These are phyloP conservation scores for Aurelia aurita complex sp. Pacific DNA, from an alignment of 30 jellyfish, hydroid and myxozoan species.

Conservation along the genomic window DNA sequence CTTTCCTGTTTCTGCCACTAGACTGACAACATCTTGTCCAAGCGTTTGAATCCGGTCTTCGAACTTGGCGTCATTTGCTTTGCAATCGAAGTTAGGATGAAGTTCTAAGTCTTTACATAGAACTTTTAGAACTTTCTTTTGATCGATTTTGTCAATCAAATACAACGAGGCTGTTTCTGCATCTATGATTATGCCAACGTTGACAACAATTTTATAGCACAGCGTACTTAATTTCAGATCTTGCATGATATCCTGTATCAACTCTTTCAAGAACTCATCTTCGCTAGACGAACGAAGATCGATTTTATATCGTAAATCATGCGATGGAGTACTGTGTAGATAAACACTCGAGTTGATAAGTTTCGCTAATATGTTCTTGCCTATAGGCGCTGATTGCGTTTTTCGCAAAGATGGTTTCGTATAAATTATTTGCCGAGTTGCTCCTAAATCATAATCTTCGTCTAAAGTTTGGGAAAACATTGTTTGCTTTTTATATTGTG, in stretches of 20 bases:
- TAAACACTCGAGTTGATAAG: slow-evolving; percentile 80
- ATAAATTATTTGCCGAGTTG: neutral
- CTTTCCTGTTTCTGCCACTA: slow-evolving; percentile 68
- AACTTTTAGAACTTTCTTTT: slow-evolving; percentile 28
- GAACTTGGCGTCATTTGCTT: neutral
- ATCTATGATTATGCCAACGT: slow-evolving; percentile 70
- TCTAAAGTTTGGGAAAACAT: slow-evolving; percentile 4
- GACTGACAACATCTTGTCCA: slow-evolving; percentile 51
- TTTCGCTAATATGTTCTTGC: slow-evolving; percentile 53
- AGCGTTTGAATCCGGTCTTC: neutral
- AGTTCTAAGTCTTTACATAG: slow-evolving; percentile 34
- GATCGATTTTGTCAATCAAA: slow-evolving; percentile 46
- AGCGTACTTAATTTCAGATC: slow-evolving; percentile 74
- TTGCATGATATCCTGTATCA: slow-evolving; percentile 69
- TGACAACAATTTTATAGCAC: slow-evolving; percentile 59
- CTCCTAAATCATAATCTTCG: slow-evolving; percentile 5
- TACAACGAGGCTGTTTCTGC: slow-evolving; percentile 65
- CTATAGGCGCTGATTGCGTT: slow-evolving; percentile 81
- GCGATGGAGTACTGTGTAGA: slow-evolving; percentile 47
- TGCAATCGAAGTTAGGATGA: slow-evolving; percentile 10
- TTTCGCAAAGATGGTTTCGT: slow-evolving; percentile 61
- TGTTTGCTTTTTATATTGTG: slow-evolving; percentile 5
- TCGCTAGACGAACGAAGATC: slow-evolving; percentile 55
- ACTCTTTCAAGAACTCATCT: slow-evolving; percentile 61
- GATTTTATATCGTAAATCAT: slow-evolving; percentile 32